phyloP scores from a whole-genome alignment of 1,140 invertebrate species.

The Papilio aristodemus region DNA sequence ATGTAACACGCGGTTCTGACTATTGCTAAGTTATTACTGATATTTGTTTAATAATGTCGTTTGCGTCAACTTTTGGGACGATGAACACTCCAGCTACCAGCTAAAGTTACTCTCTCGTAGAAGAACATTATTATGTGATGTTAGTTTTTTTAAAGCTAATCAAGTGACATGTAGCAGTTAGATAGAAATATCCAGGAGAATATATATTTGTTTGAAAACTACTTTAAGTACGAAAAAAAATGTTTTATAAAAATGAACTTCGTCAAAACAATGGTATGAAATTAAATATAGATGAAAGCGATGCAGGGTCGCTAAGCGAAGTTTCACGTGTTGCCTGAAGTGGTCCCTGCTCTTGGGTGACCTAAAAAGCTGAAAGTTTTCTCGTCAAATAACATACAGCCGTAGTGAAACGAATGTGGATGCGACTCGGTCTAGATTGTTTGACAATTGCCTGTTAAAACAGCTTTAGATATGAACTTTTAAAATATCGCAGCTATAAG shows the following conservation, averaged over 20 bases:
- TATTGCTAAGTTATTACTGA: neutral
- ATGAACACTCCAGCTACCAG: no score
- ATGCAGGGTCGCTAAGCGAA: conserved; percentile 9
- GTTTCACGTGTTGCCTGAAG: conserved; percentile 24
- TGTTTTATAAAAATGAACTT: no score
- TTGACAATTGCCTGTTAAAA: neutral
- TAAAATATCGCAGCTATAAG: neutral
- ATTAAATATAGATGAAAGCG: conserved; percentile 28
- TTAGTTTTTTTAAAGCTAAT: no score
- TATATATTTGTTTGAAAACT: no score
- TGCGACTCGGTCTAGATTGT: neutral
- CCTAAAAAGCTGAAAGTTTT: conserved; percentile 24
- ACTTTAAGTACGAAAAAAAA: no score
- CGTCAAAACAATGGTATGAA: conserved; percentile 5
- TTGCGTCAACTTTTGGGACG: neutral
- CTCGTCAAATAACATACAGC: conserved; percentile 8
- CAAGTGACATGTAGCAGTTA: no score
- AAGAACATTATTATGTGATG: no score
- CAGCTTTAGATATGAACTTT: no score
- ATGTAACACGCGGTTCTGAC: neutral
- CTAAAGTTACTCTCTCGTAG: no score
- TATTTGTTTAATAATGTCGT: neutral
- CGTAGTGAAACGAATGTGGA: neutral
- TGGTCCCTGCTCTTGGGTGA: conserved; percentile 14
- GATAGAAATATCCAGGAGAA: no score